Base-by-base conservation (phyloP, 2,888 invertebrate species). In the Elegia similella region DNA sequence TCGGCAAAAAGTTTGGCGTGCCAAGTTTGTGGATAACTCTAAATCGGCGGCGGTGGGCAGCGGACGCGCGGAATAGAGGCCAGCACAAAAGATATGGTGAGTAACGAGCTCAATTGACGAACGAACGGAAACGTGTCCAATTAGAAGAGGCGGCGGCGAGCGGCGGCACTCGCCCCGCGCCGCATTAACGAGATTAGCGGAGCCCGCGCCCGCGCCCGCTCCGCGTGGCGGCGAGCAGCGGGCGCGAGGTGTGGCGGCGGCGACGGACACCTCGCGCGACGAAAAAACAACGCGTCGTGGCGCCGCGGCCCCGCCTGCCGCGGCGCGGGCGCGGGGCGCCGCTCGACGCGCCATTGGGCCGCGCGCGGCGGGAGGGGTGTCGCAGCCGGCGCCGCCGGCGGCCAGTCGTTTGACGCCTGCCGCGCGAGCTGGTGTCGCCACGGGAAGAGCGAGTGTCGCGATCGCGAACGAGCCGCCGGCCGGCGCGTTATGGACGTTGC, bases 71-170 rank as follows among this genome's bases (percentile, higher is more conserved):
- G 66, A 65, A 70, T 68, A 69, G 77, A 72, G 70, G 70, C 69
- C 68, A 70, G 70, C 73, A 84, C 86, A 84, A 84, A 82, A 88
- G 86, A 87, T 82, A 83, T 80, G 76, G 82, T 76, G 76, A 76
- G 77, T 88, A 90, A 90, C 88, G 86, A 90, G 88, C 86, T 86
- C 89, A 89, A 90, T 89, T 89, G 89, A 88, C 82, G 89, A 88
- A 86, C 78, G 79, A 87, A 88, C 88, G 90, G 89, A 90, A 90
- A 90, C 88, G 88, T 88, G 89, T 87, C 88, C 90, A 90, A 90
- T 90, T 89, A 90, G 88, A 85, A 88, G 87, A 82, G 66, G 75
- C 77, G 74, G 72, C 69, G 74, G 78, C 77, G 77, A 73, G 78
- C 73, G 79, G 23, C 23, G 23, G 23, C 23, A 23, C 23, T 76